These are phyloP conservation scores for Chaetophractus vellerosus DNA, from an alignment of 2,797 vertebrate genomes.

Conservation along the genomic window DNA sequence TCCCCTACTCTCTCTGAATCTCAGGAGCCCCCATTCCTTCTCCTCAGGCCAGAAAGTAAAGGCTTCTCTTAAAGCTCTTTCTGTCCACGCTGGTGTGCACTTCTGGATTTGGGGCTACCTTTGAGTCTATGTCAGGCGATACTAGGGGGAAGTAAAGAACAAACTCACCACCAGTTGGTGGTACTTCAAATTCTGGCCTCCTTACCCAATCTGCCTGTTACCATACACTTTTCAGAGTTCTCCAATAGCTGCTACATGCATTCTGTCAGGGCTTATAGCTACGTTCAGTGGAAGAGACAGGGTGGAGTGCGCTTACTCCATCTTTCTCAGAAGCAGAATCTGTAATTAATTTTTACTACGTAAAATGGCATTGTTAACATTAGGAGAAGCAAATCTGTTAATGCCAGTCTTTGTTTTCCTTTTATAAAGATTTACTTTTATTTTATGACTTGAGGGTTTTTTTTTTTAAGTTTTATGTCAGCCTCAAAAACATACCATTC, in stretches of 20 bases:
- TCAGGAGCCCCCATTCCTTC: too few species aligned
- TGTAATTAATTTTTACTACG: not conserved
- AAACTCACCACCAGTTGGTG: not conserved
- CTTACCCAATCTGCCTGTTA: not conserved
- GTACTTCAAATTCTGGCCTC: not conserved
- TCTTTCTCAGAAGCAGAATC: conserved; percentile 1
- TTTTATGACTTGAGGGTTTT: not conserved
- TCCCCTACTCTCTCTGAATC: too few species aligned
- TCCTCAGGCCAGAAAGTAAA: too few species aligned
- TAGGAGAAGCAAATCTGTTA: not conserved
- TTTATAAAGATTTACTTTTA: conserved; percentile 27
- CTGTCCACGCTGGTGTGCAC: not conserved
- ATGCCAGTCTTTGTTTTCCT: not conserved
- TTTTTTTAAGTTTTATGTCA: not conserved
- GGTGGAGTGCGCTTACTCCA: not conserved
- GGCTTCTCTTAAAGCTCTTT: not conserved
- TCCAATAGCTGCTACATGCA: not conserved
- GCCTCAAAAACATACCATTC: not conserved
- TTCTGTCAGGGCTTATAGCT: not conserved
- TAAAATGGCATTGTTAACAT: not conserved
- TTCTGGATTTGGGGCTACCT: not conserved
- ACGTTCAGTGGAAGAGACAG: not conserved
- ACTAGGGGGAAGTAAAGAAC: not conserved
- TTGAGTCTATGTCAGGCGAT: not conserved
- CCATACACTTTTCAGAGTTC: not conserved